Percentiles rank a stretch among this genome's conserved stretches.
phyloP scores from a whole-genome alignment of 2,797 vertebrate species.

The Sparidentex hasta region DNA sequence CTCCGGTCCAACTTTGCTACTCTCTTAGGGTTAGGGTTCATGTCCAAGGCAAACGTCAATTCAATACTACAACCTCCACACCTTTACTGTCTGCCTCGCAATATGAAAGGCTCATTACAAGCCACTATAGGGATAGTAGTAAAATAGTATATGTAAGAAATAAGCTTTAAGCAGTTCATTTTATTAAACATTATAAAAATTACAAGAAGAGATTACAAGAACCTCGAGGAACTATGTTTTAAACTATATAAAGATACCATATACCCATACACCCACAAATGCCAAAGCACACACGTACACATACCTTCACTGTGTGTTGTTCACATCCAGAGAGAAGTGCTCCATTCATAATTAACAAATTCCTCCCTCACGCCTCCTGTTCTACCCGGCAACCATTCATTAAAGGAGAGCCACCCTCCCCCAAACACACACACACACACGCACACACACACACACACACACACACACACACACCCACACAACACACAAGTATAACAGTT shows the following conservation, averaged over 20 bases:
- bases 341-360: constrained; percentile 89
- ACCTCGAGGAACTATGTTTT: too few species aligned
- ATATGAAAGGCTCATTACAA: background rate
- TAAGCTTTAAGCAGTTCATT: background rate
- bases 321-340: constrained; percentile 71
- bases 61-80: background rate
- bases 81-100: background rate
- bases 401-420: constrained; percentile 67
- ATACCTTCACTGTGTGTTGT: constrained; percentile 40
- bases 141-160: background rate
- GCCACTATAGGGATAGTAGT: background rate
- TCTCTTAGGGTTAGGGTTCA: too few species aligned
- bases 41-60: background rate
- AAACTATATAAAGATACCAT: background rate
- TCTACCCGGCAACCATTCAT: constrained; percentile 87
- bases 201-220: too few species aligned
- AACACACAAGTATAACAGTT: constrained; percentile 53
- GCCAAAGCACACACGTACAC: constrained; percentile 40
- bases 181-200: too few species aligned
- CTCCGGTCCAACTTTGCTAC: too few species aligned
- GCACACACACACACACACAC: constrained; percentile 32
- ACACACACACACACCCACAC: constrained; percentile 33
- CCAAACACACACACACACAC: constrained; percentile 54
- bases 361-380: constrained; percentile 80
- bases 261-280: constrained; percentile 33